Base-by-base conservation (phyloP, 2,888 invertebrate species). In the Xylocampa areola region DNA sequence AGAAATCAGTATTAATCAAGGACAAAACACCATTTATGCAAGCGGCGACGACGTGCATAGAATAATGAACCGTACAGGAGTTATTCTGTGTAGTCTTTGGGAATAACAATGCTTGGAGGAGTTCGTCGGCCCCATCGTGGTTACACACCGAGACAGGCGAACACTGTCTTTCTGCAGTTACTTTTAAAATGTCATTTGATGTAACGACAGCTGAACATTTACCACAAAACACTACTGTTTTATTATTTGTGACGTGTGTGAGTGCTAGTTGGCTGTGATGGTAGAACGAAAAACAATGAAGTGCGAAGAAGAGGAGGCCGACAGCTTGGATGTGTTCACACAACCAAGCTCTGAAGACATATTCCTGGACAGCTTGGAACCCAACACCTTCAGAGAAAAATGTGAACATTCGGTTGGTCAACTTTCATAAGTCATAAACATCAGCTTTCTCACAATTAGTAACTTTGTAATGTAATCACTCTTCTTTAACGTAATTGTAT, bases 321-420 rank as follows among this genome's bases (percentile, higher is more conserved):
- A 93, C 55, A 92, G 92, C 76, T 82, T 93, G 76, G 91, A 93
- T 70, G 87, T 92, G 74, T 90, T 89, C 54, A 75, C 75, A 53
- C 86, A 86, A 45, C 74, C 82, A 11, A 71, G 60, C 25, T 65
- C 71, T 29, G 83, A 82, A 35, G 93, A 92, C 72, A 70, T 86
- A 30, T 93, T 87, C 66, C 76, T 92, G 73, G 94, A 94, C 65
- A 94, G 94, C 36, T 82, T 94, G 73, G 94, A 94, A 63, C 91
- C 91, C 3, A 82, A 74, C 41, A 71, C 79, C 1, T 63, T 86
- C 7, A 89, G 87, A 62, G 90, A 85, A 48, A 92, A 86, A 80
- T 81, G 68, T 65, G 88, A 87, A 62, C 59, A 55, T 59, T 57
- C 67, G 89, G 92, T 92, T 73, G 59, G 85, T 85, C 68, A 37